phyloP scores from a whole-genome alignment of 1,140 invertebrate genomes.

The Manduca sexta region DNA sequence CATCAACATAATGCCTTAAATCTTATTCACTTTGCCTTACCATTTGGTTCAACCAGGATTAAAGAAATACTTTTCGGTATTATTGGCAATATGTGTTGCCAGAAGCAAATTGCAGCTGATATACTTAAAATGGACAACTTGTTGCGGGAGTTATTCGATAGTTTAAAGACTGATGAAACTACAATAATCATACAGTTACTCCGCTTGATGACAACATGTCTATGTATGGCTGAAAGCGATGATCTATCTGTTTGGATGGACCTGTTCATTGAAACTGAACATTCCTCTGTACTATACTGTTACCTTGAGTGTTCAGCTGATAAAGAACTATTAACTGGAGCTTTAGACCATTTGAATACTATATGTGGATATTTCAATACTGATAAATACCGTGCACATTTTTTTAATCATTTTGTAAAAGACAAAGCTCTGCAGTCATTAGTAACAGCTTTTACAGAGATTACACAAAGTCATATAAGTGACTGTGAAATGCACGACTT shows the following conservation, averaged over 20 bases:
- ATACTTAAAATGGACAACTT: slow-evolving; percentile 62
- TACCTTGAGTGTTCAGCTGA: slow-evolving; percentile 81
- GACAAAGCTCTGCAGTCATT: slow-evolving; percentile 43
- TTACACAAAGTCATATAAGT: slow-evolving; percentile 38
- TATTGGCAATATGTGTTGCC: slow-evolving; percentile 81
- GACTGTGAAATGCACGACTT: slow-evolving; percentile 45
- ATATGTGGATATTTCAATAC: slow-evolving; percentile 62
- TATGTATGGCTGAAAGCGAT: slow-evolving; percentile 67
- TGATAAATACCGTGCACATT: slow-evolving; percentile 40
- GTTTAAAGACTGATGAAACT: slow-evolving; percentile 76
- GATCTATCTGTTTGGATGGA: slow-evolving; percentile 66
- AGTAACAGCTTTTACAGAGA: slow-evolving; percentile 47
- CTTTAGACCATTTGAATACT: slow-evolving; percentile 74
- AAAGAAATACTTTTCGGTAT: slow-evolving; percentile 84
- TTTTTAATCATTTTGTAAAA: slow-evolving; percentile 54
- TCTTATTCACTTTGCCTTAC: slow-evolving; percentile 69
- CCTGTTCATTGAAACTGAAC: slow-evolving; percentile 64
- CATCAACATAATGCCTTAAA: slow-evolving; percentile 77
- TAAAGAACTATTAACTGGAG: slow-evolving; percentile 73
- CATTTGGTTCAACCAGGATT: slow-evolving; percentile 69
- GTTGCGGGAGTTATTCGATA: slow-evolving; percentile 69
- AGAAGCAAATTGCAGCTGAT: slow-evolving; percentile 60
- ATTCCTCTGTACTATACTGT: slow-evolving; percentile 75
- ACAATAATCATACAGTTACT: slow-evolving; percentile 79
- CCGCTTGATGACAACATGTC: slow-evolving; percentile 75